Evolutionary conservation across 1,140 invertebrate genomes (phyloP).

Genomic region (Euglossa dilemma): DNA sequence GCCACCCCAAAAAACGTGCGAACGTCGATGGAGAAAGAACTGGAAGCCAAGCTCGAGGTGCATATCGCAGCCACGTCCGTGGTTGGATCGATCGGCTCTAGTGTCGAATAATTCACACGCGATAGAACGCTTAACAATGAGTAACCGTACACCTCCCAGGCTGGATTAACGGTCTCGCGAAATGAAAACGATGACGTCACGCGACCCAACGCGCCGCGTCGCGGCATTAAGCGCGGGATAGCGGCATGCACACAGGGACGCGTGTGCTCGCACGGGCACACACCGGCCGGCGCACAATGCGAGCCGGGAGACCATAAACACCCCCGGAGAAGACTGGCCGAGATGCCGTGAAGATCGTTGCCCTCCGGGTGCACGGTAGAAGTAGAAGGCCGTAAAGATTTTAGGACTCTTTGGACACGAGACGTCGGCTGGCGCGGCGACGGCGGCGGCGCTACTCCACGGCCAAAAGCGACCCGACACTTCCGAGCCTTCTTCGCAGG

Average conservation of each 20-base stretch:
- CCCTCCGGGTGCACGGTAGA: slow-evolving; percentile 50
- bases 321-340: slow-evolving; percentile 41
- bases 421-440: slow-evolving; percentile 33
- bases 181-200: slow-evolving; percentile 43
- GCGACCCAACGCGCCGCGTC: neutral
- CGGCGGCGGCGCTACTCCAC: slow-evolving; percentile 10
- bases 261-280: neutral
- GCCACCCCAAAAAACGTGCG: too few relatives aligned
- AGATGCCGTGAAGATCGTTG: slow-evolving; percentile 67
- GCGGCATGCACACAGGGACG: too few relatives aligned
- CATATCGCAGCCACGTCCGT: neutral
- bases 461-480: slow-evolving; percentile 52
- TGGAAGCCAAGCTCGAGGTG: neutral
- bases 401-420: slow-evolving; percentile 60
- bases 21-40: too few relatives aligned
- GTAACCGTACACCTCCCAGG: slow-evolving; percentile 22
- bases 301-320: slow-evolving; percentile 55
- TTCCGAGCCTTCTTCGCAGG: neutral
- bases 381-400: slow-evolving; percentile 60
- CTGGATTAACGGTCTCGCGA: slow-evolving; percentile 11
- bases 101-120: slow-evolving; percentile 32
- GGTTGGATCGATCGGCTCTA: slow-evolving; percentile 11
- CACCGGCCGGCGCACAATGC: slow-evolving; percentile 12
- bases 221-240: neutral
- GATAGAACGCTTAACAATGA: slow-evolving; percentile 20